These are phyloP conservation scores for Nemurella pictetii DNA, from an alignment of 2,888 invertebrate genomes.

Conservation along the genomic window DNA sequence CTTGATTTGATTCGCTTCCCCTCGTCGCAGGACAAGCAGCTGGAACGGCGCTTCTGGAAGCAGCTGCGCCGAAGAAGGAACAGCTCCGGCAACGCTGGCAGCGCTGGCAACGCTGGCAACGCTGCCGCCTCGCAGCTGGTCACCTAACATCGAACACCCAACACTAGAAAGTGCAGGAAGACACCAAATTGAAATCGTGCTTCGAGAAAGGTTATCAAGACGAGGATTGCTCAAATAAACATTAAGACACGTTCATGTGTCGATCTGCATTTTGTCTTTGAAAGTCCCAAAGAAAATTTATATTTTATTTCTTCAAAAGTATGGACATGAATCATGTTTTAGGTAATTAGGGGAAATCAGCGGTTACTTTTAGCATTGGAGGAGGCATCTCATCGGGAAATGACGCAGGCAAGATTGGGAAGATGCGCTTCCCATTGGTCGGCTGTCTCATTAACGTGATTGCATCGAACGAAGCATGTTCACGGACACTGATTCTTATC, in stretches of 20 bases:
- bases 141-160: background rate
- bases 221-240: background rate
- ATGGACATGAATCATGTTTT: too few species aligned
- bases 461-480: background rate
- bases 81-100: constrained; percentile 27
- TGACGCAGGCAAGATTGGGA: too few species aligned
- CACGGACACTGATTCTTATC: background rate
- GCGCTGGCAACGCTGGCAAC: background rate
- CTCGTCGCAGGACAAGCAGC: constrained; percentile 74
- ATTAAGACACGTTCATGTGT: background rate
- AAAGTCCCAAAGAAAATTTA: background rate
- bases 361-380: too few species aligned
- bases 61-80: constrained; percentile 74
- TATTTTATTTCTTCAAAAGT: background rate
- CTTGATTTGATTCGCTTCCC: too few species aligned
- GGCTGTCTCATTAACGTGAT: too few species aligned
- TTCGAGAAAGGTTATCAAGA: background rate
- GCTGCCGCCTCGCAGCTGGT: background rate
- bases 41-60: constrained; percentile 79
- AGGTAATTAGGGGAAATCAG: too few species aligned
- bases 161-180: background rate
- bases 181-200: background rate
- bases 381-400: too few species aligned
- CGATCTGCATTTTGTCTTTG: background rate
- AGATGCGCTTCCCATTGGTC: too few species aligned